Evolutionary conservation across 2,888 invertebrate species (phyloP).

Genomic region (Willowsia nigromaculata): DNA sequence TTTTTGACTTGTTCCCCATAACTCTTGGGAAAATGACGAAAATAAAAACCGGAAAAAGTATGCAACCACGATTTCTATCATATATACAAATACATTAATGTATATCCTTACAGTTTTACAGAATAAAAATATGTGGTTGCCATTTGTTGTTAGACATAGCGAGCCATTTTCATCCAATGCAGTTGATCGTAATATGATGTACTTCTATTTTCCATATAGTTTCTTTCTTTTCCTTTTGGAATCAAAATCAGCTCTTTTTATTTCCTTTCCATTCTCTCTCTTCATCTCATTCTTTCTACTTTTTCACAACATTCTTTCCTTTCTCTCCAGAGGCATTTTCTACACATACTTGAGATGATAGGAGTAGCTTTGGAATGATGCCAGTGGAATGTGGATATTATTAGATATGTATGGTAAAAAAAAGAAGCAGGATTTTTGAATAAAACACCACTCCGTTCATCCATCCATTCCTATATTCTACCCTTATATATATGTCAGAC

Average conservation of each 20-base stretch:
- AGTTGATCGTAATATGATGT: slow-evolving; percentile 41
- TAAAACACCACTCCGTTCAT: slow-evolving; percentile 26
- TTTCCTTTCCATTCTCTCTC: slow-evolving; percentile 44
- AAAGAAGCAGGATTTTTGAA: slow-evolving; percentile 57
- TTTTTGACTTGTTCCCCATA: slow-evolving; percentile 35
- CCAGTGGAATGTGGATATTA: slow-evolving; percentile 71
- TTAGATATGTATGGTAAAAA: slow-evolving; percentile 50
- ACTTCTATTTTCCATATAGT: background rate
- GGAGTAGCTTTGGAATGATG: slow-evolving; percentile 70
- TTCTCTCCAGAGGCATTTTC: slow-evolving; percentile 67
- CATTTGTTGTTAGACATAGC: slow-evolving; percentile 23
- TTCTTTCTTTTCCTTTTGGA: slow-evolving; percentile 22
- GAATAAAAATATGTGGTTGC: slow-evolving; percentile 15
- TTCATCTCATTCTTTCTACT: slow-evolving; percentile 52
- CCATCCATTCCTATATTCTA: slow-evolving; percentile 15
- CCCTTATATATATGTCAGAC: background rate
- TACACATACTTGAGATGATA: slow-evolving; percentile 67
- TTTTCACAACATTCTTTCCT: slow-evolving; percentile 55
- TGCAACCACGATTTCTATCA: slow-evolving; percentile 44
- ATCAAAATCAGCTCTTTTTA: slow-evolving; percentile 71
- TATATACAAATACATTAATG: background rate
- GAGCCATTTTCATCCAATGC: slow-evolving; percentile 1
- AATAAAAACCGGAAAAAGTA: slow-evolving; percentile 37
- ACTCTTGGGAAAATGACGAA: background rate
- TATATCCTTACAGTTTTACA: background rate